Base-by-base conservation (phyloP, 1,140 invertebrate genomes). In the Pinna nobilis region DNA sequence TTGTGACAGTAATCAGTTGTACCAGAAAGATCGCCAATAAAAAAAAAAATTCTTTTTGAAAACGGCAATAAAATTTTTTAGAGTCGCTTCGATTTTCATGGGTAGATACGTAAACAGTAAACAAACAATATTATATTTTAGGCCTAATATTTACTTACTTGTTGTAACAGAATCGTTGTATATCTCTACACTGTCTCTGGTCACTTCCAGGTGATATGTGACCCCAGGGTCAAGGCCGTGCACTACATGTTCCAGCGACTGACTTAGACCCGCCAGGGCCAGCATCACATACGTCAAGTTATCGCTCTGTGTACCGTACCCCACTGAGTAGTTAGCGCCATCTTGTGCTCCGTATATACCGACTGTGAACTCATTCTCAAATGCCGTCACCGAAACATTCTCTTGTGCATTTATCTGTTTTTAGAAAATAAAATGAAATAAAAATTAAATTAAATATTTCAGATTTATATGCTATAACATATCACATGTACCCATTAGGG, bases 261-360 rank as follows among this genome's bases (percentile, higher is more conserved):
- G 59, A 3, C 25, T 33, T 23, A 50, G 30, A 15, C 50, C 41
- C 25, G 33, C 60, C 33, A 39, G 15, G 1, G 28, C 30, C 18
- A 59, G 30, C 5, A 70, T 61, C 18, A 55, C 32, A 25, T 57
- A 41, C 0, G 73, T 65, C 23, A 75, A 39, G 53, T 75, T 75
- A 2, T 57, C 73, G 13, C 23, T 15, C 13, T 20, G 18, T 30
- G 44, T 35, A 37, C 61, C 73, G 7, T 70, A 75, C 25, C 66
- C 66, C 1, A 75, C 35, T 33, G 66, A 57, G 25, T 59, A 75
- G 37, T 75, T 64, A 15, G 53, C 41, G 28, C 63, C 67, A 33
- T 13, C 13, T 18, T 33, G 6, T 9, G 55, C 18, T 20, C 55
- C 30, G 0, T 30, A 35, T 2, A 59, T 33, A 2, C 37, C 37